phyloP scores from a whole-genome alignment of 2,797 vertebrate genomes.

The Silurus aristotelis region DNA sequence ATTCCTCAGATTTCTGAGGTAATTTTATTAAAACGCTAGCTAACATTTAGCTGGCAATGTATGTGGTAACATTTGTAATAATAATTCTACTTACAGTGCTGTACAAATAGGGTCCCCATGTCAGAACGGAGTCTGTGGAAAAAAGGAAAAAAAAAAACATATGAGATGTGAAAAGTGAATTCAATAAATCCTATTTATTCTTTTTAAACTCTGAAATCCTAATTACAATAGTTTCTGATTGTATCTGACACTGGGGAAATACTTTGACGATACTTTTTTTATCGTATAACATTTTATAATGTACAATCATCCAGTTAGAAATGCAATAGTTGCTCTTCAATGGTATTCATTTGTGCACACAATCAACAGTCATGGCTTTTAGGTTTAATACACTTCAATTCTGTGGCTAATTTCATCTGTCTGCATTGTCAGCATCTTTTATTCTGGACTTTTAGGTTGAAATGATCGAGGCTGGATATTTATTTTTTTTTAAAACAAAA shows the following conservation, averaged over 20 bases:
- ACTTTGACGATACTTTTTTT: background rate
- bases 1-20: background rate
- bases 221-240: background rate
- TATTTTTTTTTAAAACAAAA: too few relatives aligned
- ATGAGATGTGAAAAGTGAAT: background rate
- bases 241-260: background rate
- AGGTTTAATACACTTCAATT: background rate
- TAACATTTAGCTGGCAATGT: background rate
- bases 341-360: background rate
- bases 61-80: background rate
- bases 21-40: background rate
- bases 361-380: background rate
- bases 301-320: background rate
- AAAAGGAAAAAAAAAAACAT: background rate
- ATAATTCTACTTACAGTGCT: conserved; percentile 81
- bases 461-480: background rate
- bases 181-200: too few relatives aligned
- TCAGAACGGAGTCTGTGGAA: conserved; percentile 88
- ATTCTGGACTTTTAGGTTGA: background rate
- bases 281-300: too few relatives aligned
- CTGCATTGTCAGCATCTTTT: background rate
- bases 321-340: background rate
- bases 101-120: conserved; percentile 96
- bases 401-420: background rate
- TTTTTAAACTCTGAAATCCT: background rate